These are phyloP conservation scores for Imbricaverruca yamaguchii DNA, from an alignment of 2,888 invertebrate species.

Conservation along the genomic window DNA sequence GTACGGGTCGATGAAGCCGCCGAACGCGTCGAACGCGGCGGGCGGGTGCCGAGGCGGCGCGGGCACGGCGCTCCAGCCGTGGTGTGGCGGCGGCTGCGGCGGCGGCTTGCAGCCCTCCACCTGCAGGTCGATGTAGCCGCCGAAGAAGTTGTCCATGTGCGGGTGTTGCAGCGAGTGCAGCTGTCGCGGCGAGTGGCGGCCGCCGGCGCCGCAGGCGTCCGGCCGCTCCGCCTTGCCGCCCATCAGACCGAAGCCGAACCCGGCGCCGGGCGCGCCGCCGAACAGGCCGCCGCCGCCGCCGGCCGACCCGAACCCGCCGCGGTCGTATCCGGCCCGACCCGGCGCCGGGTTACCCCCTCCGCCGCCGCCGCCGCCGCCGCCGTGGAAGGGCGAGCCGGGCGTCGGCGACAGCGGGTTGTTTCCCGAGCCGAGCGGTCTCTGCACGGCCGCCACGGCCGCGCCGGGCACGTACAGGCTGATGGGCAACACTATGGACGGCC, in stretches of 20 bases:
- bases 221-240: not conserved
- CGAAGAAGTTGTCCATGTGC: not conserved
- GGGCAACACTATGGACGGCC: not conserved
- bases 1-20: not conserved
- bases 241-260: not conserved
- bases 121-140: not conserved
- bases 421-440: slow-evolving; percentile 3
- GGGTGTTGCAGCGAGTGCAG: not conserved
- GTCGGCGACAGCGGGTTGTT: slow-evolving; percentile 2
- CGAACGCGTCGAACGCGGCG: not conserved
- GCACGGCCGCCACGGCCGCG: not conserved
- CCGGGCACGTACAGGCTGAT: not conserved
- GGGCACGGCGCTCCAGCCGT: not conserved
- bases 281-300: not conserved
- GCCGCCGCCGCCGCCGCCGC: slow-evolving; percentile 7
- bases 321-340: no score
- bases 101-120: slow-evolving; percentile 18
- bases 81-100: slow-evolving; percentile 4
- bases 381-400: not conserved
- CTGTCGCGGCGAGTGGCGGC: not conserved
- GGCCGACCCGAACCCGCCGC: not conserved
- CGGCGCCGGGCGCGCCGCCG: not conserved
- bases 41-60: not conserved
- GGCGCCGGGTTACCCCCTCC: not conserved
- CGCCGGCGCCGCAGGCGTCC: not conserved